A percentile compares a stretch with the other conserved stretches of the same genome.
phyloP scores from a whole-genome alignment of 2,888 invertebrate genomes.

The Phragmatobia fuliginosa region DNA sequence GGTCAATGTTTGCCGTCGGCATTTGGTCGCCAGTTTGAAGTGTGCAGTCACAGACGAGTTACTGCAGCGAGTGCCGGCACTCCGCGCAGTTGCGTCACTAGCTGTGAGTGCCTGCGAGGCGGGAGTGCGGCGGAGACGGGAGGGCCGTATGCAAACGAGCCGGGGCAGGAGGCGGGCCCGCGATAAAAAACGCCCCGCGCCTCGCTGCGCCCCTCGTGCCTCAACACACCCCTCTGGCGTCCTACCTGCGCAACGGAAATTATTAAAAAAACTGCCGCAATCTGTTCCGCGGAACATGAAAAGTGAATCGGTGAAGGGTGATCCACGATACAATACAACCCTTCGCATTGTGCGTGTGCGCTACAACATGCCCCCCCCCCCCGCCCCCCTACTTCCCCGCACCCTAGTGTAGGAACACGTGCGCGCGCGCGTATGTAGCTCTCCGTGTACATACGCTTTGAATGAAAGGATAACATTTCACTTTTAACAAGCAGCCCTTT shows the following conservation, averaged over 20 bases:
- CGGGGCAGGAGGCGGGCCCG: slow-evolving; percentile 53
- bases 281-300: slow-evolving; percentile 68
- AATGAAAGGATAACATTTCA: slow-evolving; percentile 59
- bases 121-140: slow-evolving; percentile 23
- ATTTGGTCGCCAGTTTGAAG: not conserved
- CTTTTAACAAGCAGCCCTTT: slow-evolving; percentile 51
- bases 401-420: slow-evolving; percentile 42
- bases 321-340: slow-evolving; percentile 52
- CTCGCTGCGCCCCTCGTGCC: slow-evolving; percentile 36
- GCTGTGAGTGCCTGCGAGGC: not conserved
- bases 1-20: not conserved
- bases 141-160: slow-evolving; percentile 70
- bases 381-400: slow-evolving; percentile 25
- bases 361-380: slow-evolving; percentile 35
- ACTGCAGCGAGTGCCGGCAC: not conserved
- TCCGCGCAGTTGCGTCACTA: not conserved
- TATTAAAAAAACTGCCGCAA: slow-evolving; percentile 66
- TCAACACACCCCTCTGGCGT: slow-evolving; percentile 43
- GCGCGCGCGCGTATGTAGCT: slow-evolving; percentile 55
- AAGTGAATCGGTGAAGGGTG: slow-evolving; percentile 68
- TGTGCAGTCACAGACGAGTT: not conserved
- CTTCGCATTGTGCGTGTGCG: slow-evolving; percentile 62
- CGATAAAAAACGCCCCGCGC: slow-evolving; percentile 57
- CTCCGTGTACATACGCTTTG: slow-evolving; percentile 46
- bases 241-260: slow-evolving; percentile 60